Evolutionary conservation across 2,888 invertebrate genomes (phyloP), one percentile per base, ranked within the genome.

Genomic region (Rutpela maculata): DNA sequence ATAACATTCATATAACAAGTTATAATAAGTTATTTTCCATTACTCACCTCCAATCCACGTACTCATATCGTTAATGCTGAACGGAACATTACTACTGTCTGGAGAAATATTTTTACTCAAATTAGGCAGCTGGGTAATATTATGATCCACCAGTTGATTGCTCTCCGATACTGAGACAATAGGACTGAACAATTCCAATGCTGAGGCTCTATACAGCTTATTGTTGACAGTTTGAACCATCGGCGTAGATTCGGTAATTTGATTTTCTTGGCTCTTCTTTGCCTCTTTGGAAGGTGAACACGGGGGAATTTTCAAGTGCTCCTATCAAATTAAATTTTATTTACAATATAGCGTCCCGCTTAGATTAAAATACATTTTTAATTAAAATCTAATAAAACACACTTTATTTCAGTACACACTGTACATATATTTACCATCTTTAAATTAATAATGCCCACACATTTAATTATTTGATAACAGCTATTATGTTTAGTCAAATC

Each of bases 61-160:
- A 84, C 93, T 94, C 62, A 94, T 91, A 88, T 94, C 93, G 82
- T 91, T 91, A 88, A 92, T 91, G 17, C 92, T 91, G 18, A 91
- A 85, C 2, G 62, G 65, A 22, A 35, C 56, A 26, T 68, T 69
- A 17, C 63, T 77, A 56, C 65, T 70, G 17, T 56, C 55, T n/a
- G 35, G 78, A 55, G 68, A 75, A 62, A 67, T 38, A 31, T 43
- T 71, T 56, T 68, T 74, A 11, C 65, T 69, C 9, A 17, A 55
- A 31, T 50, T 74, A 15, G 74, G 60, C 5, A 62, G 65, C 55
- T 77, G 69, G 7, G 22, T 26, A 26, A 38, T 43, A 19, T 63
- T 60, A 63, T 71, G 60, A 57, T 57, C 50, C 19, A 66, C 62
- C 71, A 50, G 69, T 12, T 74, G 74, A 72, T 69, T 75, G n/a